Conservation (phyloP, 1,140 invertebrate genomes). For the Neodiprion pinetum region DNA sequence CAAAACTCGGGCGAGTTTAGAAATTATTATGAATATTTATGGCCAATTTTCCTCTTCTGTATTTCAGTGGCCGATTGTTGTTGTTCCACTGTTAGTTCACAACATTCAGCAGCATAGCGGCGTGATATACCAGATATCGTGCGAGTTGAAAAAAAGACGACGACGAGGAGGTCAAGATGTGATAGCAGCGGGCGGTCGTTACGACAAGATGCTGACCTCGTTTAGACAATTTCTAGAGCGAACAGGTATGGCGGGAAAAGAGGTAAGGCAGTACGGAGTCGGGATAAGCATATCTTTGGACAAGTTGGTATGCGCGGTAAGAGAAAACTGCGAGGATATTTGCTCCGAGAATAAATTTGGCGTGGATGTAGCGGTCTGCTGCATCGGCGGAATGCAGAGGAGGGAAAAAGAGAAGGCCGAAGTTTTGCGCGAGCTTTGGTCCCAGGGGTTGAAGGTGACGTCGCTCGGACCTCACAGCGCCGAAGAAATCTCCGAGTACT, state of each 20-base stretch:
- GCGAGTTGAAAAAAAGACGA: conserved; percentile 68
- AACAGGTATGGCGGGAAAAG: conserved; percentile 47
- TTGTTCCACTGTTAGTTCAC: conserved; percentile 71
- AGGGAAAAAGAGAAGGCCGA: conserved; percentile 69
- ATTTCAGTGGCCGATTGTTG: conserved; percentile 66
- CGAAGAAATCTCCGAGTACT: conserved; percentile 74
- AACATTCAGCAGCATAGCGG: conserved; percentile 74
- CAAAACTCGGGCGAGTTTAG: neutral
- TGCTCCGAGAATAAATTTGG: conserved; percentile 43
- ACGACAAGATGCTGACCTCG: conserved; percentile 51
- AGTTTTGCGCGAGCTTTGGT: conserved; percentile 68
- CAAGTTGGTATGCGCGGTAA: conserved; percentile 68
- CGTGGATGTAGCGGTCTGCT: conserved; percentile 73
- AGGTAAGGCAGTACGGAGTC: conserved; percentile 67
- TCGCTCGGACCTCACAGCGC: conserved; percentile 63
- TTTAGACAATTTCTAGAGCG: conserved; percentile 55
- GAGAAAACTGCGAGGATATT: conserved; percentile 55
- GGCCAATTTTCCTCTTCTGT: conserved; percentile 27
- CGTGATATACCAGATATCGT: conserved; percentile 75
- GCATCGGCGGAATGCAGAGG: conserved; percentile 62
- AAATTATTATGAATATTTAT: neutral
- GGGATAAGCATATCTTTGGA: conserved; percentile 80
- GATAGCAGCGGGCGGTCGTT: conserved; percentile 71
- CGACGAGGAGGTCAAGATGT: conserved; percentile 65
- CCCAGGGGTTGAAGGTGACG: conserved; percentile 63